Conservation (phyloP, 2,113 vertebrate species). For the Menura novaehollandiae region DNA sequence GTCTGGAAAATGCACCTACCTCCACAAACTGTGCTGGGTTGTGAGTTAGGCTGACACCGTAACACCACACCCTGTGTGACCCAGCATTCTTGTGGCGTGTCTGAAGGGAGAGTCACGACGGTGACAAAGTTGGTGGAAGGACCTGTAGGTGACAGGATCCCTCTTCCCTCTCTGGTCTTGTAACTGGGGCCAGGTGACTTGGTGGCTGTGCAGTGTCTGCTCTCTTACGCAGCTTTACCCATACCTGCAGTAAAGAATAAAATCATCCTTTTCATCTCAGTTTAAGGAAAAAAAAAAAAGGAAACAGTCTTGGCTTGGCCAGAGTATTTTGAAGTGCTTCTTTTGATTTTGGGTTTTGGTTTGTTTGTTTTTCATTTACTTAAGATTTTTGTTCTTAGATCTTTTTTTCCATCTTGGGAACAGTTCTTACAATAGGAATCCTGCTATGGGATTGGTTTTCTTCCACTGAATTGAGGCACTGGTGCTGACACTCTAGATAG, state of each 20-base stretch:
- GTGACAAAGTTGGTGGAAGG: conserved; percentile 90
- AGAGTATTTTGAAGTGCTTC: background rate
- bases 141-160: conserved; percentile 84
- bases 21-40: background rate
- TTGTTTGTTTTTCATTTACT: too few species aligned
- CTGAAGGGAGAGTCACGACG: conserved; percentile 79
- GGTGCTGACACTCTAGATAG: too few species aligned
- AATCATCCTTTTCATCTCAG: background rate
- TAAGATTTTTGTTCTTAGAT: too few species aligned
- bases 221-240: conserved; percentile 82
- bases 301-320: background rate
- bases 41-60: conserved; percentile 84
- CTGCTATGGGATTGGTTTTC: too few species aligned
- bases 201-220: conserved; percentile 75
- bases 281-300: background rate
- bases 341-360: too few species aligned
- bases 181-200: conserved; percentile 81
- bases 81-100: conserved; percentile 79
- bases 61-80: conserved; percentile 82
- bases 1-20: background rate
- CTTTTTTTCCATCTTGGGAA: too few species aligned
- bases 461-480: too few species aligned
- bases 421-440: too few species aligned
- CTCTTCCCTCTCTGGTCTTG: conserved; percentile 87
- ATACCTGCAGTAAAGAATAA: conserved; percentile 74